These are phyloP conservation scores for Strongylocentrotus purpuratus DNA, from an alignment of 35 echinoderm and acorn worm species.

Conservation along the genomic window DNA sequence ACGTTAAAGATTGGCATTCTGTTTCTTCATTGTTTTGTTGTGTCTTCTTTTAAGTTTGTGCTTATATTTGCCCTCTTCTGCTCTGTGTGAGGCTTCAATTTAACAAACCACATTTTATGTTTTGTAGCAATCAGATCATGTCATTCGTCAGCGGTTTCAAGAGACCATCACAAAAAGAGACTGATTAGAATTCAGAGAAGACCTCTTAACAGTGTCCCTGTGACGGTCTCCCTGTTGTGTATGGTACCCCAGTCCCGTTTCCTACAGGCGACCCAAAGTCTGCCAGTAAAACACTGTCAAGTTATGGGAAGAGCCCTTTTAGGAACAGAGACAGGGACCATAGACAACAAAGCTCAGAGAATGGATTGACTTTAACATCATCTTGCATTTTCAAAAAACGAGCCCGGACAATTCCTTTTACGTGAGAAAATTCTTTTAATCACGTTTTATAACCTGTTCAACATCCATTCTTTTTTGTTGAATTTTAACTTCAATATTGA, in stretches of 20 bases:
- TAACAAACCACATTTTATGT: too few relatives aligned
- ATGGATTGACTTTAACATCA: conserved; percentile 87
- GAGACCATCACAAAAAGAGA: neutral
- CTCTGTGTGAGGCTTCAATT: too few relatives aligned
- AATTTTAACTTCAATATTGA: too few relatives aligned
- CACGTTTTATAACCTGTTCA: too few relatives aligned
- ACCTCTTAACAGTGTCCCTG: neutral
- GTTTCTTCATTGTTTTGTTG: too few relatives aligned
- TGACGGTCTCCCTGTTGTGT: conserved; percentile 20
- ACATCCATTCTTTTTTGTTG: too few relatives aligned
- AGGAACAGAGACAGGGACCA: neutral
- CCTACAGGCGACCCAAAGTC: conserved; percentile 25
- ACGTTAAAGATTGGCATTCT: too few relatives aligned
- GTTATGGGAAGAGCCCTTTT: neutral
- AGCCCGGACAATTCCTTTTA: neutral
- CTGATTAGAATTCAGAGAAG: neutral
- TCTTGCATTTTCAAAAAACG: neutral
- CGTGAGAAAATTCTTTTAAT: too few relatives aligned
- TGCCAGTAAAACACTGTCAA: conserved; percentile 48
- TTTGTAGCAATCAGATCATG: conserved; percentile 39
- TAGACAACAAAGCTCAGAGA: conserved; percentile 68
- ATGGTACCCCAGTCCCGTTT: conserved; percentile 13
- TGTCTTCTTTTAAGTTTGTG: too few relatives aligned
- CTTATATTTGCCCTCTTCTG: too few relatives aligned
- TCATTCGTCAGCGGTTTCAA: conserved; percentile 32